These are phyloP conservation scores for Holotrichia oblita DNA, from an alignment of 1,140 invertebrate species.

Conservation along the genomic window DNA sequence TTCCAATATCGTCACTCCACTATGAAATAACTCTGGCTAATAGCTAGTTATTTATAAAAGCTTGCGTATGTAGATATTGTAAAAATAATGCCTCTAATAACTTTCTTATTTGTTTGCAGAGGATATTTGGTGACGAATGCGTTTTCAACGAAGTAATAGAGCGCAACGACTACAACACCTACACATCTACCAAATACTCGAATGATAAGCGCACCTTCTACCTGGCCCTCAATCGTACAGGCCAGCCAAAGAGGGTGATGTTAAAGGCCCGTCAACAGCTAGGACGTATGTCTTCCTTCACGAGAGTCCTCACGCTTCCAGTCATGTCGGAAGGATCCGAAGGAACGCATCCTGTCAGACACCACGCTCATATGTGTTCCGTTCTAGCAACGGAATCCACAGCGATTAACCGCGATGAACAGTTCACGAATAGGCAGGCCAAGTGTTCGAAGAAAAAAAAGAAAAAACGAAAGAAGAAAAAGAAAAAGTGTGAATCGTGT, in stretches of 20 bases:
- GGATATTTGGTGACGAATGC: conserved; percentile 82
- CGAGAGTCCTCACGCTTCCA: conserved; percentile 72
- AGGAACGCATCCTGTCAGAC: conserved; percentile 54
- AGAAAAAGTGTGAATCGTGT: conserved; percentile 50
- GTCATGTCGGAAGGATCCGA: conserved; percentile 66
- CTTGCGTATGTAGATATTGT: too few relatives aligned
- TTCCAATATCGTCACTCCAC: too few relatives aligned
- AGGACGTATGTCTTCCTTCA: conserved; percentile 77
- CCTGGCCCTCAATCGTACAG: conserved; percentile 77
- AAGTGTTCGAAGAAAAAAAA: conserved; percentile 55
- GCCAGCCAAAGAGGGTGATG: conserved; percentile 74
- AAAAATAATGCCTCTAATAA: neutral
- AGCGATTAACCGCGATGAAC: conserved; percentile 12
- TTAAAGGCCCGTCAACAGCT: conserved; percentile 72
- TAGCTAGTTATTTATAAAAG: too few relatives aligned
- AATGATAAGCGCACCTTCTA: conserved; percentile 75
- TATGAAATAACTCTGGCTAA: too few relatives aligned
- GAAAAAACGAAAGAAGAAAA: conserved; percentile 55
- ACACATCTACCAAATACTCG: conserved; percentile 80
- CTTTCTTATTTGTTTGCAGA: conserved; percentile 71
- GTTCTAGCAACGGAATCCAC: conserved; percentile 35
- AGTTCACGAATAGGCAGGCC: conserved; percentile 46
- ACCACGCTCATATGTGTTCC: conserved; percentile 52
- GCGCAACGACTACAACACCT: conserved; percentile 85
- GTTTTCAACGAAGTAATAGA: conserved; percentile 87